phyloP scores from a whole-genome alignment of 2,797 vertebrate species.

The Tarsius wallacei region DNA sequence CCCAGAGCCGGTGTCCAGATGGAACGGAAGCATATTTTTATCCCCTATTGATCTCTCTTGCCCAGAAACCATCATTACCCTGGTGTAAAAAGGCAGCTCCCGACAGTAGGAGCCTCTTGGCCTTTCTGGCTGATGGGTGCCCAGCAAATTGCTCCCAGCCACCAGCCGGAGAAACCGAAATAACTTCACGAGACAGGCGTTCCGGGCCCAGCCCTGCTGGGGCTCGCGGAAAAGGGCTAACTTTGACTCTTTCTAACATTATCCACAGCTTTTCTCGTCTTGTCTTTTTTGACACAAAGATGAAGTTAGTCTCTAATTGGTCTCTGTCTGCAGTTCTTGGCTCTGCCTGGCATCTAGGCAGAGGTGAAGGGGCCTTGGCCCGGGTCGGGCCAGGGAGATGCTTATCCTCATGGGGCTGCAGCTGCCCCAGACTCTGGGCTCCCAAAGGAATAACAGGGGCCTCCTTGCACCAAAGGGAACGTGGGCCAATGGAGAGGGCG shows the following conservation, averaged over 20 bases:
- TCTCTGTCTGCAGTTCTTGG: conserved; percentile 61
- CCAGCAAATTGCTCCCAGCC: conserved; percentile 78
- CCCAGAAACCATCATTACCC: conserved; percentile 87
- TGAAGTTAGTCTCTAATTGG: conserved; percentile 76
- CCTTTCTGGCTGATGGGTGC: conserved; percentile 75
- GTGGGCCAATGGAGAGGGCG: background rate
- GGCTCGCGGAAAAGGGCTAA: conserved; percentile 47
- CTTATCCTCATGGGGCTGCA: background rate
- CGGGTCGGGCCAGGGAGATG: background rate
- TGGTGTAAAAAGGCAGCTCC: conserved; percentile 83
- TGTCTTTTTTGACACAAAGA: conserved; percentile 69
- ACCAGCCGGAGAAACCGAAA: conserved; percentile 70
- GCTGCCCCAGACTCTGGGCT: background rate
- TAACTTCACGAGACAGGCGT: conserved; percentile 72
- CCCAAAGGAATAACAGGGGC: background rate
- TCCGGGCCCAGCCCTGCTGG: conserved; percentile 31
- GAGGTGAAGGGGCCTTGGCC: background rate
- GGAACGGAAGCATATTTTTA: conserved; percentile 86
- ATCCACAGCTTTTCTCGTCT: conserved; percentile 77
- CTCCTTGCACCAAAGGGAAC: background rate
- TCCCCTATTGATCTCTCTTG: conserved; percentile 84
- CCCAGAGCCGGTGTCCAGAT: conserved; percentile 67
- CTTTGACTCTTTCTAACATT: conserved; percentile 81
- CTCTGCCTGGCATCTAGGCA: conserved; percentile 43
- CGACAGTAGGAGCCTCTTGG: conserved; percentile 67